Evolutionary conservation across 1,140 invertebrate genomes (phyloP), one percentile per base, ranked within the genome.

Genomic region (Eupeodes corollae): DNA sequence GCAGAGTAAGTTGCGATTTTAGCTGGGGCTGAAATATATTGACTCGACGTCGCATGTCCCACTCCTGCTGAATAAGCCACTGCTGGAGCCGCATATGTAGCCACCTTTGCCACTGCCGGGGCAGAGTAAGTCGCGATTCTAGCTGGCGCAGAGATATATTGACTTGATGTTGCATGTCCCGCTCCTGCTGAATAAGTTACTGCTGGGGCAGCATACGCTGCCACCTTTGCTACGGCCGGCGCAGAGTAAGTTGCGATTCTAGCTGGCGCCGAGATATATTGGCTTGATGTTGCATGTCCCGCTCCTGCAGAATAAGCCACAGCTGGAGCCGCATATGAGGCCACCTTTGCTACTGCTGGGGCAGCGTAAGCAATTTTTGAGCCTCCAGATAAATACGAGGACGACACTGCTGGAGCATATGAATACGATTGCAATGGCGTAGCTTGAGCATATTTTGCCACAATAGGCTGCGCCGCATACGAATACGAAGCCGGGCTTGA

Each of bases 311-410:
- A n/a, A 5, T 31, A 37, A 11, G 39, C 2, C 5, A 15, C 11
- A 13, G 40, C 19, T 11, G 42, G 19, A 14, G 42, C 37, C 16
- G 48, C 37, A 30, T 57, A 58, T 19, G 16, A 42, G 11, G 33
- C 19, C 11, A 19, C 33, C 8, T 26, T 26, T 26, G 21, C 21
- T 14, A 56, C 51, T 11, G 41, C 19, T 13, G 60, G 59, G 34
- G 54, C 47, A 2, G 40, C 47, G 44, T 58, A 63, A n/a, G 56
- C 54, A 8, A 59, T 32, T 14, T 49, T 52, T 26, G n/a, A 37
- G 16, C 12, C 14, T 14, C 14, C 32, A 3, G 47, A 31, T 2
- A 47, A 33, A n/a, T 48, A 53, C 11, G 42, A 37, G 12, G 50
- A 47, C 30, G 8, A 52, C 34, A 16, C 35, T 39, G 15, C 32